Conservation (phyloP, 2,113 vertebrate genomes). For the Lates calcarifer region DNA sequence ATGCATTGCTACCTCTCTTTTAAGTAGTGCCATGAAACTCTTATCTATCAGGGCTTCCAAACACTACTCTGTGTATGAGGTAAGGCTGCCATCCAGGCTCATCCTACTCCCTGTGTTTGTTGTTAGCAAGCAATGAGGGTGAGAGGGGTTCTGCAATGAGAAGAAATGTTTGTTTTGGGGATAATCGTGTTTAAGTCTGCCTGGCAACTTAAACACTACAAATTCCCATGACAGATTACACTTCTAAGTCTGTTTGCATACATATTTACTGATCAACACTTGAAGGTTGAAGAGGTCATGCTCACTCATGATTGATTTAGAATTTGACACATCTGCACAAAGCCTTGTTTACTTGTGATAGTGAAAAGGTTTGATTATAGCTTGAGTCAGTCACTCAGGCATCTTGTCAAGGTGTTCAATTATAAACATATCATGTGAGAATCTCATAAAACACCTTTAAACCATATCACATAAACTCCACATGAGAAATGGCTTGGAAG, state of each 20-base stretch:
- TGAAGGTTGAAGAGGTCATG: slow-evolving; percentile 55
- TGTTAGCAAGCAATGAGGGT: slow-evolving; percentile 39
- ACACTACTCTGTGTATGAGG: slow-evolving; percentile 17
- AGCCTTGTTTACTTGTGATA: slow-evolving; percentile 51
- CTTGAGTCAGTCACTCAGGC: slow-evolving; percentile 43
- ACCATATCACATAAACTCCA: slow-evolving; percentile 54
- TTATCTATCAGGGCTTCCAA: slow-evolving; percentile 40
- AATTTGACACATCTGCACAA: slow-evolving; percentile 46
- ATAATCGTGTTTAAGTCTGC: slow-evolving; percentile 66
- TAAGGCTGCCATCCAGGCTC: slow-evolving; percentile 22
- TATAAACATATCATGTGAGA: slow-evolving; percentile 52
- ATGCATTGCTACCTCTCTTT: slow-evolving; percentile 29
- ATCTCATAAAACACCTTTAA: slow-evolving; percentile 51
- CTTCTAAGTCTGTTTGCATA: slow-evolving; percentile 62
- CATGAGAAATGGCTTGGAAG: slow-evolving; percentile 58
- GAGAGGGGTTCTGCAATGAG: slow-evolving; percentile 29
- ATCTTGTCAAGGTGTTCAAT: slow-evolving; percentile 54
- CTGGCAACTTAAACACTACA: slow-evolving; percentile 61
- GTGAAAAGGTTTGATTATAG: slow-evolving; percentile 44
- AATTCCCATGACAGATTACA: slow-evolving; percentile 58
- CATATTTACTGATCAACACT: slow-evolving; percentile 51
- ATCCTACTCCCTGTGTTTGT: slow-evolving; percentile 46
- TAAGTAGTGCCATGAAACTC: slow-evolving; percentile 46
- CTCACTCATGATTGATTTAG: slow-evolving; percentile 43
- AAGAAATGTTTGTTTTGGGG: slow-evolving; percentile 66